phyloP scores from a whole-genome alignment of 2,113 vertebrate species.

The Microtus pennsylvanicus region DNA sequence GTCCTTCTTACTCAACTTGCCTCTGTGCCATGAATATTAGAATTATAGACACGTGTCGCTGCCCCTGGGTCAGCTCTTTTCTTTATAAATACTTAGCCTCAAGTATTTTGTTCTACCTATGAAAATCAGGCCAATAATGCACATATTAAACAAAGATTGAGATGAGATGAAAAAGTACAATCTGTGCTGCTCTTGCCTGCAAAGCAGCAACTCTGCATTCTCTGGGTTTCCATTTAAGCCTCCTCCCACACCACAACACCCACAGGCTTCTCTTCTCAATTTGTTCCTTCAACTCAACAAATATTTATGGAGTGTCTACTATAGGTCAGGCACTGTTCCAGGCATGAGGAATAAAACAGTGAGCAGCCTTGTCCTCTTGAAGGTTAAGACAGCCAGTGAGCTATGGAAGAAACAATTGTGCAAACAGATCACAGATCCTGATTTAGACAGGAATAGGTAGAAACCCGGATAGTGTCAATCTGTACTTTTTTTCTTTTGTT shows the following conservation, averaged over 20 bases:
- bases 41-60: neutral
- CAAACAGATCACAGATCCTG: neutral
- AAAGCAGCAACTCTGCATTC: neutral
- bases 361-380: neutral
- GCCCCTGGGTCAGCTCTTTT: neutral
- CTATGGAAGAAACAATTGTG: neutral
- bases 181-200: neutral
- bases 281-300: neutral
- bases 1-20: neutral
- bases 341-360: neutral
- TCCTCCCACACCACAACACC: neutral
- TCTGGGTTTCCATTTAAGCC: neutral
- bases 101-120: neutral
- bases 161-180: neutral
- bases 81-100: neutral
- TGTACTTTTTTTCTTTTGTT: neutral
- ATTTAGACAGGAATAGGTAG: neutral
- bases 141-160: neutral
- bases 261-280: slow-evolving; percentile 21
- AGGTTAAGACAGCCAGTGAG: neutral
- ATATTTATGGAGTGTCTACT: neutral
- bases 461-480: neutral
- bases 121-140: neutral
- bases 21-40: neutral
- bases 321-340: neutral